These are phyloP conservation scores for Agrotis puta DNA, from an alignment of 2,888 invertebrate species.

Conservation along the genomic window DNA sequence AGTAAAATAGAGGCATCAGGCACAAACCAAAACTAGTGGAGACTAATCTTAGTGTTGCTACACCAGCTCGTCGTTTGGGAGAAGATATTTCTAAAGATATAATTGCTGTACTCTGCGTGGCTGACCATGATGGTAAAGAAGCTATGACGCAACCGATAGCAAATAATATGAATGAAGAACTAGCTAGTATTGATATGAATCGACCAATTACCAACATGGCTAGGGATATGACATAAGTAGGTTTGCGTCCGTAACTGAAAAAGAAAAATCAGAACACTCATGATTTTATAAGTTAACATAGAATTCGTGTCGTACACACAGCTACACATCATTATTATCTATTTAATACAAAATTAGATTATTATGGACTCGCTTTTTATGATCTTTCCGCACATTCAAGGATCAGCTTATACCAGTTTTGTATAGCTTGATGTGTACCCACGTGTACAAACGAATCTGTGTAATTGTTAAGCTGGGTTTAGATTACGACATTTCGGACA, in stretches of 20 bases:
- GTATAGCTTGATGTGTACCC: no score
- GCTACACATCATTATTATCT: no score
- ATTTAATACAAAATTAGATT: no score
- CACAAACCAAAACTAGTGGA: constrained; percentile 74
- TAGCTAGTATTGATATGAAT: constrained; percentile 72
- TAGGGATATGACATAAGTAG: constrained; percentile 75
- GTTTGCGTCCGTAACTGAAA: constrained; percentile 81
- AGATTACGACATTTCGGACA: no score
- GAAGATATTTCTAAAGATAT: constrained; percentile 82
- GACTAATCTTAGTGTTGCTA: constrained; percentile 73
- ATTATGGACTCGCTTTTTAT: no score
- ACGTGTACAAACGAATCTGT: no score
- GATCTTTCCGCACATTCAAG: no score
- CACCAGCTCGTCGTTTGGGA: constrained; percentile 71
- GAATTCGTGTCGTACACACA: no score
- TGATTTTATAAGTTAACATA: not conserved
- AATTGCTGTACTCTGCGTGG: constrained; percentile 73
- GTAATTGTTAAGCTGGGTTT: no score
- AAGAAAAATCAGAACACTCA: constrained; percentile 20
- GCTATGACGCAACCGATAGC: constrained; percentile 75
- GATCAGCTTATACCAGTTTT: no score
- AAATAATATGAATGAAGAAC: constrained; percentile 74
- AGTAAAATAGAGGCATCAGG: constrained; percentile 77
- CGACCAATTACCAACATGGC: constrained; percentile 76
- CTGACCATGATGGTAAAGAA: constrained; percentile 78